phyloP scores from a whole-genome alignment of 2,797 vertebrate genomes.

The Enteromius mattozi region DNA sequence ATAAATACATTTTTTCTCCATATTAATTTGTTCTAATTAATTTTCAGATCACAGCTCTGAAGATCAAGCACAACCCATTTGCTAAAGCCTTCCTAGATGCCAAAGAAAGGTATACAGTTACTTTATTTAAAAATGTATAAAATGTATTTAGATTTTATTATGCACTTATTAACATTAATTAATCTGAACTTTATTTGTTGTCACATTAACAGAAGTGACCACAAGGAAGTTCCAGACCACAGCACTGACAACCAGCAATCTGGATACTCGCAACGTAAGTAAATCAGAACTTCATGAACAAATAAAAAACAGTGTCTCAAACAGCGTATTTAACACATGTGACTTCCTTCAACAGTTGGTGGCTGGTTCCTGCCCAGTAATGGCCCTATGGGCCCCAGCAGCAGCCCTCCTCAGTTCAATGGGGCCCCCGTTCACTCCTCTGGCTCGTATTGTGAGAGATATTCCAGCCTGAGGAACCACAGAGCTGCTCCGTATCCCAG shows the following conservation, averaged over 20 bases:
- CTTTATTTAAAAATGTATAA: constrained; percentile 12
- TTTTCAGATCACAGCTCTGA: constrained; percentile 82
- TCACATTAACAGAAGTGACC: constrained; percentile 75
- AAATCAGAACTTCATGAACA: not conserved
- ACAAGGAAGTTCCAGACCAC: constrained; percentile 80
- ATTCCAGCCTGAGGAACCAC: constrained; percentile 80
- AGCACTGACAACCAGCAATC: constrained; percentile 78
- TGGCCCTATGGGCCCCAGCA: constrained; percentile 80
- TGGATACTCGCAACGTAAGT: constrained; percentile 82
- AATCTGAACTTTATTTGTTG: not conserved
- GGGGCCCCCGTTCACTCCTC: constrained; percentile 75
- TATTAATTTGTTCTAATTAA: not conserved
- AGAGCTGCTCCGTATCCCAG: constrained; percentile 79
- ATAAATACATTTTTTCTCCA: not conserved
- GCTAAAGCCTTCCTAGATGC: constrained; percentile 87
- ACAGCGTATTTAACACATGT: not conserved
- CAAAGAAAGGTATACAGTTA: constrained; percentile 78
- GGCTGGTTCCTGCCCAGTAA: constrained; percentile 84
- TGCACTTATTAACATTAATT: not conserved
- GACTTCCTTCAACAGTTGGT: constrained; percentile 70
- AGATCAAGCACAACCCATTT: constrained; percentile 87
- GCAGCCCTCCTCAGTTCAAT: constrained; percentile 81
- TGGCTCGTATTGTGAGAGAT: constrained; percentile 82
- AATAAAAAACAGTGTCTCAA: not conserved
- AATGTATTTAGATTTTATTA: not conserved